Conservation (phyloP, 2,888 invertebrate species). For the Entomobrya multifasciata region DNA sequence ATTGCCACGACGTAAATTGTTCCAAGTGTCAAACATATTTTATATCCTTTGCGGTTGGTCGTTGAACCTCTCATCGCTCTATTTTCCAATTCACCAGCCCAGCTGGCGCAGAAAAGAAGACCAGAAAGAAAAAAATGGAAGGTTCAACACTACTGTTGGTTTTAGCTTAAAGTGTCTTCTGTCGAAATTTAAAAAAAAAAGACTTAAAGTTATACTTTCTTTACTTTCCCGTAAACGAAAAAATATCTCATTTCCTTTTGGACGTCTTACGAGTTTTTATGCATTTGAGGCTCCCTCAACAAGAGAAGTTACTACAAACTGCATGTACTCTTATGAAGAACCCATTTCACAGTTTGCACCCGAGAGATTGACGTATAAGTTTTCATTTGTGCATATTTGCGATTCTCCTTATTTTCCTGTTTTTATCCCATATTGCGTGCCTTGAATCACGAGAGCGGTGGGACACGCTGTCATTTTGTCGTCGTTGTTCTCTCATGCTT, state of each 20-base stretch:
- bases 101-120: constrained; percentile 34
- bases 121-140: not conserved
- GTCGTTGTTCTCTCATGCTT: constrained; percentile 31
- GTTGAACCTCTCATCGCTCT: constrained; percentile 68
- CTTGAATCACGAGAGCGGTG: not conserved
- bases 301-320: not conserved
- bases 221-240: not conserved
- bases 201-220: constrained; percentile 4
- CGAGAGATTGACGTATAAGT: not conserved
- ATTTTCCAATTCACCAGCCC: constrained; percentile 54
- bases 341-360: not conserved
- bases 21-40: constrained; percentile 71
- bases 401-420: not conserved
- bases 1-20: constrained; percentile 68
- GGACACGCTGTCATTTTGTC: constrained; percentile 51
- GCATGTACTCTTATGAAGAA: not conserved
- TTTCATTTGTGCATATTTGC: constrained; percentile 19
- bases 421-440: constrained; percentile 40
- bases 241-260: constrained; percentile 13
- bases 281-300: not conserved
- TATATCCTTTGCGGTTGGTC: constrained; percentile 68
- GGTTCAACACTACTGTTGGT: not conserved
- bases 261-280: not conserved
- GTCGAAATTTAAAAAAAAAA: too few relatives aligned
- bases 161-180: not conserved